Evolutionary conservation across 2,797 vertebrate genomes (phyloP).

Genomic region (Bradypodion pumilum): DNA sequence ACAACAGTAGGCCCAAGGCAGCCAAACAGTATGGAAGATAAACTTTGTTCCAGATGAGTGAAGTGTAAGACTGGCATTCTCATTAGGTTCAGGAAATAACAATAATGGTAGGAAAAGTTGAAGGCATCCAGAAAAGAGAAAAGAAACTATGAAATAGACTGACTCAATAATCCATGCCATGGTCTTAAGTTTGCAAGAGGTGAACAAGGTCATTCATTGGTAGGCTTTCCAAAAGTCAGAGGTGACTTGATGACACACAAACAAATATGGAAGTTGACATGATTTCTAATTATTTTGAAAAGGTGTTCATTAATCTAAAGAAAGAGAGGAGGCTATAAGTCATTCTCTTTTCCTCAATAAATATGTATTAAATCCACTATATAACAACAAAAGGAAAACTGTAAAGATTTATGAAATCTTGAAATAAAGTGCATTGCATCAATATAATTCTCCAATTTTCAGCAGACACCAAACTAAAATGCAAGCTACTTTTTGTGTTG

Average conservation of each 20-base stretch:
- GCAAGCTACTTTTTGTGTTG: constrained; percentile 37
- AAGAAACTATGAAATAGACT: too few species aligned
- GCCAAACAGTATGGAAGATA: too few species aligned
- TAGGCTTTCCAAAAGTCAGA: too few species aligned
- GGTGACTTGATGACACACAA: too few species aligned
- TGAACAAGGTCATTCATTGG: too few species aligned
- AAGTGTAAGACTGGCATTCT: too few species aligned
- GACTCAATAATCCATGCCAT: too few species aligned
- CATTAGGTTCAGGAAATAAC: too few species aligned
- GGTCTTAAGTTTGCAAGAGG: too few species aligned
- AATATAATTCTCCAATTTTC: constrained; percentile 3
- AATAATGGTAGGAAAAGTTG: too few species aligned
- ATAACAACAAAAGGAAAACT: background rate
- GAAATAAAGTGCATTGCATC: constrained; percentile 19
- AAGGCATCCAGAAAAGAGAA: too few species aligned
- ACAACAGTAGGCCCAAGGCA: background rate
- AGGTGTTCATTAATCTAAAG: background rate
- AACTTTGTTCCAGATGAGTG: too few species aligned
- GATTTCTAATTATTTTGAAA: background rate
- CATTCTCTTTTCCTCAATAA: constrained; percentile 42
- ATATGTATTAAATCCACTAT: constrained; percentile 11
- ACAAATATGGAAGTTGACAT: background rate
- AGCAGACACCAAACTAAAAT: constrained; percentile 28
- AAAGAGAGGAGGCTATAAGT: background rate
- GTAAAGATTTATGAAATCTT: constrained; percentile 20